Percentiles rank a stretch among this genome's conserved stretches.
Evolutionary conservation across 1,140 invertebrate species (phyloP).

Genomic region (Atta texana): DNA sequence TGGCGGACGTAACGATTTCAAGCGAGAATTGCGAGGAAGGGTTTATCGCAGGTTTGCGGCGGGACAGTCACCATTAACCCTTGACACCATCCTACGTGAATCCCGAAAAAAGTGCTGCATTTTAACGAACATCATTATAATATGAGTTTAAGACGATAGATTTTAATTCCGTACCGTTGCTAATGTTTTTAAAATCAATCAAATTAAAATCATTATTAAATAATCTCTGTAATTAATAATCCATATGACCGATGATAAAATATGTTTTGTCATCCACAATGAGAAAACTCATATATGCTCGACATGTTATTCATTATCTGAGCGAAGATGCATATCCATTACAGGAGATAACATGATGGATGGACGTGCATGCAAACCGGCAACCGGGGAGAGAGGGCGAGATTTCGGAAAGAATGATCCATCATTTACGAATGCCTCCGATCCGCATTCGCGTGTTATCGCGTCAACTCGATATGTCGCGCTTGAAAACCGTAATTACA

Average conservation of each 20-base stretch:
- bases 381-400: slow-evolving; percentile 20
- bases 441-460: slow-evolving; percentile 48
- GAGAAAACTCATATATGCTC: slow-evolving; percentile 45
- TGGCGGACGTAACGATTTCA: slow-evolving; percentile 69
- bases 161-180: not conserved
- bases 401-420: slow-evolving; percentile 62
- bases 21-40: slow-evolving; percentile 63
- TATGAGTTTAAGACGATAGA: not conserved
- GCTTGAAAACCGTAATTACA: slow-evolving; percentile 51
- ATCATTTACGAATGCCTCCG: slow-evolving; percentile 54
- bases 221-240: slow-evolving; percentile 47
- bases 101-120: slow-evolving; percentile 59
- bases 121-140: slow-evolving; percentile 24
- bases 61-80: slow-evolving; percentile 64
- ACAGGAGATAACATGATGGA: slow-evolving; percentile 67
- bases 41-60: slow-evolving; percentile 69
- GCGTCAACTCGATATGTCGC: slow-evolving; percentile 48
- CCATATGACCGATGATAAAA: slow-evolving; percentile 65
- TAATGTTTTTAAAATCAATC: slow-evolving; percentile 42
- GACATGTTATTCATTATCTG: slow-evolving; percentile 67
- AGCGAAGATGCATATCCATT: slow-evolving; percentile 60
- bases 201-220: slow-evolving; percentile 46
- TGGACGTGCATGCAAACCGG: slow-evolving; percentile 44
- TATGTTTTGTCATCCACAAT: slow-evolving; percentile 43
- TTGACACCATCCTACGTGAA: slow-evolving; percentile 14